phyloP scores from a whole-genome alignment of 2,113 vertebrate genomes.

The Bostrychus sinensis region DNA sequence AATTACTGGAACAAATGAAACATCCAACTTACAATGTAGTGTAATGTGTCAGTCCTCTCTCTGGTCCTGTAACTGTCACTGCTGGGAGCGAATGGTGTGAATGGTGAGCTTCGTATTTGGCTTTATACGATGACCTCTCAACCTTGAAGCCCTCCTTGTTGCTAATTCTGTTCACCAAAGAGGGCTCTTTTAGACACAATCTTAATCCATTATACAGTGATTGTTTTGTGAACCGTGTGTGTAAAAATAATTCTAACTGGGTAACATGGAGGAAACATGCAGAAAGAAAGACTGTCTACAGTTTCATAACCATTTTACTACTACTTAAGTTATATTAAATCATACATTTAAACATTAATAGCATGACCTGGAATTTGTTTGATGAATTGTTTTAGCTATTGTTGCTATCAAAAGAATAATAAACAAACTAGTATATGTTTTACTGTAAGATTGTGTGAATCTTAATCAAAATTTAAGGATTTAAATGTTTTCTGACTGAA shows the following conservation, averaged over 20 bases:
- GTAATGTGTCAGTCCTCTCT: constrained; percentile 17
- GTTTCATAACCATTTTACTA: not conserved
- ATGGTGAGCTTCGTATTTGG: constrained; percentile 17
- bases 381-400: not conserved
- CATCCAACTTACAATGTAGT: constrained; percentile 43
- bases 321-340: not conserved
- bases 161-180: constrained; percentile 45
- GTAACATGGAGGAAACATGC: not conserved
- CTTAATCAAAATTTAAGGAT: not conserved
- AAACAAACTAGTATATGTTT: not conserved
- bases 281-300: not conserved
- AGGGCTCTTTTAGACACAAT: constrained; percentile 59
- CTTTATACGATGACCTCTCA: constrained; percentile 68
- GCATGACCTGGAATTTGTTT: too few species aligned
- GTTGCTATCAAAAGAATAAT: not conserved
- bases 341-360: not conserved
- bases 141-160: constrained; percentile 49
- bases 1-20: constrained; percentile 1
- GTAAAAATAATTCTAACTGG: constrained; percentile 65
- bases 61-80: constrained; percentile 48
- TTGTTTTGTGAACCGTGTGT: constrained; percentile 46
- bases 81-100: constrained; percentile 19
- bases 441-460: not conserved
- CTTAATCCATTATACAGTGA: constrained; percentile 63
- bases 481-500: constrained; percentile 11